These are phyloP conservation scores for Priocnemis perturbator DNA, from an alignment of 2,888 invertebrate species.

Conservation along the genomic window DNA sequence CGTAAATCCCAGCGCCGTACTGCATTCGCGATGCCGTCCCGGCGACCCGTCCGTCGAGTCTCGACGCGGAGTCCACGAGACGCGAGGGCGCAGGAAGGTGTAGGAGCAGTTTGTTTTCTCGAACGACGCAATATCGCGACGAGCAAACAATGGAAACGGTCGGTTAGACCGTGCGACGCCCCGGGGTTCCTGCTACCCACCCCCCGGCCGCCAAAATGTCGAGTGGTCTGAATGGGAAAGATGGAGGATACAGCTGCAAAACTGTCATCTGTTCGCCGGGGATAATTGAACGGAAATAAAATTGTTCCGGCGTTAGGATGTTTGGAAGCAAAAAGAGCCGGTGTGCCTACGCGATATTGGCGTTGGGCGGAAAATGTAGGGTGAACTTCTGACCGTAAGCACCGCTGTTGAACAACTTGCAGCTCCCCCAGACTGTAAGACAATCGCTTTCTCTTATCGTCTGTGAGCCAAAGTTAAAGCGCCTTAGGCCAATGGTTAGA, in stretches of 20 bases:
- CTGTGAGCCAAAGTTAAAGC: conserved; percentile 1
- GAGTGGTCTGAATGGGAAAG: no score
- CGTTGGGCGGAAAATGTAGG: no score
- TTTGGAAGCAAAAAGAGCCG: no score
- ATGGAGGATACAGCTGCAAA: background rate
- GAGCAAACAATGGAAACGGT: conserved; percentile 34
- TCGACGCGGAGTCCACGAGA: no score
- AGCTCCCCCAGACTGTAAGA: background rate
- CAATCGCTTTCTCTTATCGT: conserved; percentile 5
- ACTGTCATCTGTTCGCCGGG: background rate
- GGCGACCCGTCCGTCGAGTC: no score
- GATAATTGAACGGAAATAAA: background rate
- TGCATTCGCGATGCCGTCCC: no score
- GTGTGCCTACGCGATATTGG: no score
- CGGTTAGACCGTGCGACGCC: conserved; percentile 4
- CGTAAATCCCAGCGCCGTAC: no score
- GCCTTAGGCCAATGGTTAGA: background rate
- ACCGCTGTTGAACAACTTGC: background rate
- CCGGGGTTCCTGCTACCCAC: background rate
- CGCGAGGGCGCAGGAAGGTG: no score
- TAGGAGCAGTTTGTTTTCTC: no score
- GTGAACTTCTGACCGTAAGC: no score
- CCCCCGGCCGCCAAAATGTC: background rate
- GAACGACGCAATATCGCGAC: conserved; percentile 32
- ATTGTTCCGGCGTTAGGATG: no score